Percentiles rank a stretch among this genome's conserved stretches.
phyloP scores from a whole-genome alignment of 1,140 invertebrate species.

The Drosophila murphyi region DNA sequence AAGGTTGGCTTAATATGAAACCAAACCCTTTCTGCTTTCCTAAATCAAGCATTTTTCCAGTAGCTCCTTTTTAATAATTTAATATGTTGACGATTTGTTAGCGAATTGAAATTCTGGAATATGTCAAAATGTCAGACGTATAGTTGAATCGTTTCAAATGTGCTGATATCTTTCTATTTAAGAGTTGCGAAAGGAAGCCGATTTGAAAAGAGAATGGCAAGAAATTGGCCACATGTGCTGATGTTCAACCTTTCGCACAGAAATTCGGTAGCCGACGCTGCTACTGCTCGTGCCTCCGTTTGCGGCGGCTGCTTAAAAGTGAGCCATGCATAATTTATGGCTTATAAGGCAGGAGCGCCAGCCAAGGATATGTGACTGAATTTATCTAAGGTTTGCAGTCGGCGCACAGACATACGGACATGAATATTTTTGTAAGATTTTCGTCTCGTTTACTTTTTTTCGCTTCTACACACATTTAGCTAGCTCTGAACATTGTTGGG shows the following conservation, averaged over 20 bases:
- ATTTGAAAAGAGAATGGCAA: constrained; percentile 5
- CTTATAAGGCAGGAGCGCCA: constrained; percentile 43
- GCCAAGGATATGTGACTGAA: constrained; percentile 69
- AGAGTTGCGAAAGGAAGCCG: not conserved
- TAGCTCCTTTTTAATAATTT: not conserved
- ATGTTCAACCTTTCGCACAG: constrained; percentile 26
- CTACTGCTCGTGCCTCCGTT: not conserved
- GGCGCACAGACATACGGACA: constrained; percentile 35
- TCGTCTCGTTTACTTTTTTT: not conserved
- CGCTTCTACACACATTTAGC: constrained; percentile 2
- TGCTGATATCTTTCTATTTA: constrained; percentile 24
- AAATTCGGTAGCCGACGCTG: constrained; percentile 44
- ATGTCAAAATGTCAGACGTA: not conserved
- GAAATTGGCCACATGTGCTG: constrained; percentile 34
- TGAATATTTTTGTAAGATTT: constrained; percentile 5
- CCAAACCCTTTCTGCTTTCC: too few species aligned
- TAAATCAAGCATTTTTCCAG: too few species aligned
- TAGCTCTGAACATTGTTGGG: constrained; percentile 31
- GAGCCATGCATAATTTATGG: constrained; percentile 79
- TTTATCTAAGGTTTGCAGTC: constrained; percentile 72
- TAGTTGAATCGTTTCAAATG: constrained; percentile 7
- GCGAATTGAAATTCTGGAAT: not conserved
- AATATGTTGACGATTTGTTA: not conserved
- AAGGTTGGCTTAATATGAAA: too few species aligned
- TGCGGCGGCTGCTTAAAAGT: constrained; percentile 60